These are phyloP conservation scores for Synanthedon vespiformis DNA, from an alignment of 2,888 invertebrate genomes.

Conservation along the genomic window DNA sequence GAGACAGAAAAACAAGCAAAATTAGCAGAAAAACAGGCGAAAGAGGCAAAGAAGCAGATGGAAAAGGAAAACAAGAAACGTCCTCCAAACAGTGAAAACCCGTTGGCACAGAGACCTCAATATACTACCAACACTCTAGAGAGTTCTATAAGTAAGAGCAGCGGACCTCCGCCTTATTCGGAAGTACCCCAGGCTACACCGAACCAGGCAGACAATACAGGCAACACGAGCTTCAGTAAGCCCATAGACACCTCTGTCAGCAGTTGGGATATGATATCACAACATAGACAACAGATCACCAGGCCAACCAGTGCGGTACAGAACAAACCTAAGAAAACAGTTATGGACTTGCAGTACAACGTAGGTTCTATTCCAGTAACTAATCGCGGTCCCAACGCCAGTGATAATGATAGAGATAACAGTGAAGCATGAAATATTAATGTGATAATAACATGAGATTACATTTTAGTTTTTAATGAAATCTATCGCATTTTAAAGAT, in stretches of 20 bases:
- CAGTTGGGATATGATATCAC: constrained; percentile 67
- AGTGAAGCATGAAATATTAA: constrained; percentile 30
- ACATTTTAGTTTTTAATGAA: too few relatives aligned
- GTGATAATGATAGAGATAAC: constrained; percentile 11
- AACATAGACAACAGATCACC: constrained; percentile 57
- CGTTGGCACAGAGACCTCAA: constrained; percentile 5
- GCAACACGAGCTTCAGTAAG: constrained; percentile 40
- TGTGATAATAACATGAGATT: background rate
- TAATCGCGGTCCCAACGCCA: constrained; percentile 1
- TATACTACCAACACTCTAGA: constrained; percentile 47
- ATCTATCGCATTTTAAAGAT: too few relatives aligned
- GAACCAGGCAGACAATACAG: constrained; percentile 25
- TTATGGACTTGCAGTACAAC: constrained; percentile 45
- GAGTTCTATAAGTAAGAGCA: constrained; percentile 50
- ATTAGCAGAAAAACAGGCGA: constrained; percentile 8
- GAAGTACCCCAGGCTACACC: constrained; percentile 14
- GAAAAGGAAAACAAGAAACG: constrained; percentile 3
- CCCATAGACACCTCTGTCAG: constrained; percentile 25
- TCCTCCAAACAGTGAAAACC: constrained; percentile 2
- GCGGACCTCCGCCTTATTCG: constrained; percentile 52
- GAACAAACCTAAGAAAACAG: constrained; percentile 22
- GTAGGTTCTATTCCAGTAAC: constrained; percentile 10
- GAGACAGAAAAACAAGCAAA: constrained; percentile 3
- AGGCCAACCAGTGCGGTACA: constrained; percentile 18
- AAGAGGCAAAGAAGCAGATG: constrained; percentile 9